Evolutionary conservation across 2,113 vertebrate genomes (phyloP).

Genomic region (Sorex fumeus): DNA sequence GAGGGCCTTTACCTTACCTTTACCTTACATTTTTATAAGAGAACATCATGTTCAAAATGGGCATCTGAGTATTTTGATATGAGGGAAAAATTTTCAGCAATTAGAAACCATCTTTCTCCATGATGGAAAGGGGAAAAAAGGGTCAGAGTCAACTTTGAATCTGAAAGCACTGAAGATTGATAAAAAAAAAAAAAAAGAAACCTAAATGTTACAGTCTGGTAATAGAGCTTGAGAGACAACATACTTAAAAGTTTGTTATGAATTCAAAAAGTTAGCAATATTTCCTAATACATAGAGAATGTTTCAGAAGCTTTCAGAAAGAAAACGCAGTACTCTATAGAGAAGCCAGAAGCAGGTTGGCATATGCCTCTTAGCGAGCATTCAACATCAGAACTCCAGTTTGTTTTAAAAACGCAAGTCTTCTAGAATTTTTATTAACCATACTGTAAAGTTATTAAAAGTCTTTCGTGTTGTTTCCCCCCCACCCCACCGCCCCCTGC

Average conservation of each 20-base stretch:
- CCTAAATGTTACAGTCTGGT: background rate
- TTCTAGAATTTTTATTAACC: constrained; percentile 23
- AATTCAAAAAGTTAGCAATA: background rate
- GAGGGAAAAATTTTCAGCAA: background rate
- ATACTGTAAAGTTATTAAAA: constrained; percentile 43
- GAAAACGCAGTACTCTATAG: background rate
- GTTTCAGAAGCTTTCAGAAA: background rate
- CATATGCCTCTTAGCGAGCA: background rate
- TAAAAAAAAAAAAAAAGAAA: background rate
- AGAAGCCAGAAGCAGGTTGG: background rate
- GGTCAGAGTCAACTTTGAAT: background rate
- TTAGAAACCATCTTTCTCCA: constrained; percentile 22
- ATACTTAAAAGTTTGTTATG: background rate
- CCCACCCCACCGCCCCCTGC: background rate
- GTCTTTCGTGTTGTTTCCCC: background rate
- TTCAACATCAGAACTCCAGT: constrained; percentile 9
- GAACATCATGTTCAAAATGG: background rate
- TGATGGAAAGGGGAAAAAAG: background rate
- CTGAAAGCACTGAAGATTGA: background rate
- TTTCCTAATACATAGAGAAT: background rate
- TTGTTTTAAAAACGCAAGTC: constrained; percentile 47
- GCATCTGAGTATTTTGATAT: background rate
- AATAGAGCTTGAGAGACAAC: background rate
- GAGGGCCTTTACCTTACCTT: no score
- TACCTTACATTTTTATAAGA: no score